Conservation (phyloP, 2,797 vertebrate genomes). For the Notolepis coatsorum region DNA sequence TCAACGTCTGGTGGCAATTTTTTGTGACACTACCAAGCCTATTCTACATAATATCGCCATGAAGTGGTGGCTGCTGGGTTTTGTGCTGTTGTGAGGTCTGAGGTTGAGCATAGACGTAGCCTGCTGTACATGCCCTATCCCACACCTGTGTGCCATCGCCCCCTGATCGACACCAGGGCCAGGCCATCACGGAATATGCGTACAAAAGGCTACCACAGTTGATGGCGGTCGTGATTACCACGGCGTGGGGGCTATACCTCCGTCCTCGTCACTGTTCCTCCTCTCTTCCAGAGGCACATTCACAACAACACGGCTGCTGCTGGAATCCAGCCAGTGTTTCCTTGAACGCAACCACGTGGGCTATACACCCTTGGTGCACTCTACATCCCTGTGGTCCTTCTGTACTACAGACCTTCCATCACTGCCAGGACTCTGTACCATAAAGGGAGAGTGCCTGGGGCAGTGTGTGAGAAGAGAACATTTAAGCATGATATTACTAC, state of each 20-base stretch:
- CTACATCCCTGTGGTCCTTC: conserved; percentile 80
- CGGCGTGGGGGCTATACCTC: conserved; percentile 83
- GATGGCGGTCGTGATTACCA: conserved; percentile 79
- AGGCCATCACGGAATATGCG: conserved; percentile 85
- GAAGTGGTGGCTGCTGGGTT: conserved; percentile 81
- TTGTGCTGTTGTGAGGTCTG: conserved; percentile 81
- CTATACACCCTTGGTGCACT: conserved; percentile 81
- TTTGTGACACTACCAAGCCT: conserved; percentile 83
- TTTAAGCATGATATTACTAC: conserved; percentile 78
- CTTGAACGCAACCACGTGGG: conserved; percentile 79
- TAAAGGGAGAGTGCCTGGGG: conserved; percentile 79
- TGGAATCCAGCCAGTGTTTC: conserved; percentile 67
- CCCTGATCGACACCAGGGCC: conserved; percentile 87
- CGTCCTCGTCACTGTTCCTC: conserved; percentile 83
- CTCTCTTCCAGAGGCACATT: conserved; percentile 82
- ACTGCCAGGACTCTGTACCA: conserved; percentile 85
- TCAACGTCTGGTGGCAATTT: conserved; percentile 80
- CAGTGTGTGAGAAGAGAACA: conserved; percentile 78
- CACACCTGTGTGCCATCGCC: conserved; percentile 84
- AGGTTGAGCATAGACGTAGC: conserved; percentile 85
- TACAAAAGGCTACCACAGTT: conserved; percentile 79
- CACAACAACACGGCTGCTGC: conserved; percentile 42
- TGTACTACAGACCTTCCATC: conserved; percentile 85
- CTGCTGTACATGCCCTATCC: conserved; percentile 83
- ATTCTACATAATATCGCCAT: conserved; percentile 83